A percentile compares a stretch with the other conserved stretches of the same genome.
These are phyloP conservation scores for Atopsyche davidsoni DNA, from an alignment of 1,140 invertebrate species.

Conservation along the genomic window DNA sequence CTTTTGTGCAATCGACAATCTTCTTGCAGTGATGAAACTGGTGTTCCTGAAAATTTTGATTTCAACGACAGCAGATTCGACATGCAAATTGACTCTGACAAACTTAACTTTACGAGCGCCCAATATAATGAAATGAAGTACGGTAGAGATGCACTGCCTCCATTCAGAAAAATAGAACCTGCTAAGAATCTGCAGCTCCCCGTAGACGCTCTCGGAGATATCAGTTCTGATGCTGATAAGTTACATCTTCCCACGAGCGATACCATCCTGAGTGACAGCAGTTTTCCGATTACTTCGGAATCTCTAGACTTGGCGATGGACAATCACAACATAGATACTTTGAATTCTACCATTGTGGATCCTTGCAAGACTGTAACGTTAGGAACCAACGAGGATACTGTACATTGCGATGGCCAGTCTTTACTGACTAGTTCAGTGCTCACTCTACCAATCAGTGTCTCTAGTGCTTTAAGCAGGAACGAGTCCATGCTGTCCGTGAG, in stretches of 20 bases:
- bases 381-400: constrained; percentile 8
- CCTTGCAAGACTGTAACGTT: constrained; percentile 14
- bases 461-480: constrained; percentile 19
- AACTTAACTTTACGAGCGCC: constrained; percentile 22
- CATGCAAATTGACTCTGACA: constrained; percentile 26
- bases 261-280: constrained; percentile 12
- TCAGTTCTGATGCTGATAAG: constrained; percentile 22
- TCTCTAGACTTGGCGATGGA: constrained; percentile 23
- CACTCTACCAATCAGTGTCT: constrained; percentile 22
- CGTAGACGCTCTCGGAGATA: constrained; percentile 18
- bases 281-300: constrained; percentile 24
- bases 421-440: constrained; percentile 14
- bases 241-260: constrained; percentile 17
- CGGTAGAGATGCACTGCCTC: constrained; percentile 24
- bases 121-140: constrained; percentile 26
- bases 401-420: constrained; percentile 11
- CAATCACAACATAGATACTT: constrained; percentile 7
- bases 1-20: constrained; percentile 10
- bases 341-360: constrained; percentile 6
- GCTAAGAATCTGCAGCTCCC: constrained; percentile 23
- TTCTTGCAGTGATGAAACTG: constrained; percentile 1
- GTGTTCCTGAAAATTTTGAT: constrained; percentile 16
- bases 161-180: constrained; percentile 27
- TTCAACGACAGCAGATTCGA: constrained; percentile 23
- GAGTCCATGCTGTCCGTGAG: constrained; percentile 23